Evolutionary conservation across 2,113 vertebrate genomes (phyloP).

Genomic region (Crocuta crocuta): DNA sequence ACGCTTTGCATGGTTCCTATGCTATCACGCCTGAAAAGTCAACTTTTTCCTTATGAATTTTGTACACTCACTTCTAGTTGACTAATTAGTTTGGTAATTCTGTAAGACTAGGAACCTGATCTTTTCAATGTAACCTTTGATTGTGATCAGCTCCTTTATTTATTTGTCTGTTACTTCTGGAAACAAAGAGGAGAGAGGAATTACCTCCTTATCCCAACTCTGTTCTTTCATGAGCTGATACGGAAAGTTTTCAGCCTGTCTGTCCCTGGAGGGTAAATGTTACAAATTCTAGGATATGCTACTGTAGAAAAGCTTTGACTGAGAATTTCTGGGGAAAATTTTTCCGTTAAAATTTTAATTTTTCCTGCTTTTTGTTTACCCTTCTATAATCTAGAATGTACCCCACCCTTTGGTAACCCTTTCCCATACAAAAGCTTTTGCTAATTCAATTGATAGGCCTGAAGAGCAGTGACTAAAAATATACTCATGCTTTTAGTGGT

Average conservation of each 20-base stretch:
- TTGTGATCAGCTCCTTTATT: not conserved
- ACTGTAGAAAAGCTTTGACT: not conserved
- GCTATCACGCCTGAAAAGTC: not conserved
- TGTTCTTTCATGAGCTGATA: not conserved
- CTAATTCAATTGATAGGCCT: not conserved
- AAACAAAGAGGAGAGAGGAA: slow-evolving; percentile 8
- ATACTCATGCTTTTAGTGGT: not conserved
- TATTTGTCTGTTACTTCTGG: slow-evolving; percentile 11
- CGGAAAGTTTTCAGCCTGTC: not conserved
- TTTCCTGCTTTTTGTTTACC: not conserved
- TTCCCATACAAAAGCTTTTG: not conserved
- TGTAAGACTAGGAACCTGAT: not conserved
- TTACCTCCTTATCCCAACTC: not conserved
- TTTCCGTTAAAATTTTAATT: slow-evolving; percentile 37
- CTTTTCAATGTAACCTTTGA: slow-evolving; percentile 15
- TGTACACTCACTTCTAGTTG: not conserved
- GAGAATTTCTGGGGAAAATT: slow-evolving; percentile 57
- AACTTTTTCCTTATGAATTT: not conserved
- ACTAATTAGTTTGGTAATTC: not conserved
- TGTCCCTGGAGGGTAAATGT: not conserved
- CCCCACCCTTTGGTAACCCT: not conserved
- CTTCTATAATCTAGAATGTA: slow-evolving; percentile 19
- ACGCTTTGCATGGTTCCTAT: not conserved
- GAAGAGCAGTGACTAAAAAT: not conserved
- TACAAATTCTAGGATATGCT: slow-evolving; percentile 33